Evolutionary conservation across 1,140 invertebrate genomes (phyloP), one percentile per base, ranked within the genome.

Genomic region (Spodoptera litura): DNA sequence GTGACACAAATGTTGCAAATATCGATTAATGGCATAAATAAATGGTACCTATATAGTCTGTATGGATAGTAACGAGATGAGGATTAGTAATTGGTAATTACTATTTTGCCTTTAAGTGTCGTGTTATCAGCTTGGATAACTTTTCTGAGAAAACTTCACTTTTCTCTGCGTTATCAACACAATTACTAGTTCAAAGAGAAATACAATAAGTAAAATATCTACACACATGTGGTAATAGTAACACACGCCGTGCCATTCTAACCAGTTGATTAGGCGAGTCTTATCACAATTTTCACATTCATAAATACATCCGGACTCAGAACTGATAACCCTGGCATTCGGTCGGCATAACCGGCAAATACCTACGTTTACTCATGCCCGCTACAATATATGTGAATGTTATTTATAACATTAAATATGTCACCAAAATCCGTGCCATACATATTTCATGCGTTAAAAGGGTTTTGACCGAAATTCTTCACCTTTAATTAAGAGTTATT

Each of bases 301-400:
- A 73, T 59, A 73, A 58, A 31, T 49, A 59, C 70, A 38, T 73
- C 71, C 56, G 71, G 38, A 44, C 35, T 38, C 55, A 51, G 59
- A 73, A 73, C 71, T 38, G 71, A 73, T 73, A 73, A 73, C 71
- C 56, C 44, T 31, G 56, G n/a, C 55, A 38, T 73, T 49, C 38
- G 27, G 11, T 3, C 35, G 10, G 27, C 10, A 35, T 27, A 59
- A 73, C 53, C 53, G 53, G 25, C 55, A 11, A 73, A 59, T 27
- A 20, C 20, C 20, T 20, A 44, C 35, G 20, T 31, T 13, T 55
- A 12, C 25, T 73, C 31, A 15, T 13, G 52, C 4, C 4, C 38
- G 4, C 25, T 71, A 38, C 27, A 56, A 71, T 53, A 31, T 31
- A 31, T 5, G 31, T 31, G 3, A 31, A 11, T 11, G 35, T 35